Conservation (phyloP, 1,140 invertebrate genomes). For the Helicoverpa zea region DNA sequence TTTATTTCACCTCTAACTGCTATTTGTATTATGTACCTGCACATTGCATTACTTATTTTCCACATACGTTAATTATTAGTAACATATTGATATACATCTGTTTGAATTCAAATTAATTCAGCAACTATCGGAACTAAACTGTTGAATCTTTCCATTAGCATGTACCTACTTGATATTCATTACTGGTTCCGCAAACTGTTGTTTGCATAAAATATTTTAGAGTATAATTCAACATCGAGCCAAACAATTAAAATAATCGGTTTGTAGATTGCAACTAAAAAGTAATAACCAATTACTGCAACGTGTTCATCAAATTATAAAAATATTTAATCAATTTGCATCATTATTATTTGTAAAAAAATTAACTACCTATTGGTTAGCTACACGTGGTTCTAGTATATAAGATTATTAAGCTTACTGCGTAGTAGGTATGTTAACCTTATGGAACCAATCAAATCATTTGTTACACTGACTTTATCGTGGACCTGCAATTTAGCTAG, state of each 20-base stretch:
- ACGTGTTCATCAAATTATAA: neutral
- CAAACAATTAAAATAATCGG: neutral
- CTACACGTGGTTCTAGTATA: slow-evolving; percentile 16
- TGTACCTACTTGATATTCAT: neutral
- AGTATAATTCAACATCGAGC: neutral
- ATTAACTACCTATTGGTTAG: neutral
- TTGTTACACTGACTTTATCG: slow-evolving; percentile 13
- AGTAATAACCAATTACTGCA: slow-evolving; percentile 1
- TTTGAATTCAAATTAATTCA: neutral
- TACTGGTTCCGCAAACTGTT: neutral
- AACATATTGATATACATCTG: neutral
- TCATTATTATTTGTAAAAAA: neutral
- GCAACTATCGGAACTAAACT: neutral
- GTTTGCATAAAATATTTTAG: neutral
- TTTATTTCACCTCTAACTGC: slow-evolving; percentile 36
- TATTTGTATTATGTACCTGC: slow-evolving; percentile 15
- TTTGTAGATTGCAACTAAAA: neutral
- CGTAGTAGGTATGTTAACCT: neutral
- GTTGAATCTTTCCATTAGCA: neutral
- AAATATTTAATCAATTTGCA: neutral
- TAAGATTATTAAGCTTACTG: slow-evolving; percentile 19
- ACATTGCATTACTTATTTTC: neutral
- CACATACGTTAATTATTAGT: neutral
- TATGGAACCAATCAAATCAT: slow-evolving; percentile 25
- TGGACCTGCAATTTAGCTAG: neutral